Conservation (phyloP, 2,113 vertebrate genomes). For the Tinamus guttatus region DNA sequence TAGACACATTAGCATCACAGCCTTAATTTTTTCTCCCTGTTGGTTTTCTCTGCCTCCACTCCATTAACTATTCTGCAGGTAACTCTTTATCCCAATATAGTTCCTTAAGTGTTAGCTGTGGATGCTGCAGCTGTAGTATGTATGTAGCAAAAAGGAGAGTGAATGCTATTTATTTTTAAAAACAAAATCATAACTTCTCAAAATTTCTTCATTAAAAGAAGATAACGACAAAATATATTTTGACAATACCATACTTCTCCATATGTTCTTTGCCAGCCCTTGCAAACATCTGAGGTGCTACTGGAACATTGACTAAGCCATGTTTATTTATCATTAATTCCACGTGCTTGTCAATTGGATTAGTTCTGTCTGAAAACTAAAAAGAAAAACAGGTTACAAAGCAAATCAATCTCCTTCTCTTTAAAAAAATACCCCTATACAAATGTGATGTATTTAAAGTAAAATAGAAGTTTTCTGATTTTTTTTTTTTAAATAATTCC, state of each 20-base stretch:
- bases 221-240: neutral
- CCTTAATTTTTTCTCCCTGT: neutral
- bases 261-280: conserved; percentile 92
- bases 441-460: neutral
- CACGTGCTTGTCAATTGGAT: conserved; percentile 91
- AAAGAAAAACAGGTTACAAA: neutral
- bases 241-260: conserved; percentile 91
- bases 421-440: neutral
- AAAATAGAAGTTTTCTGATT: neutral
- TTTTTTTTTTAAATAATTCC: neutral
- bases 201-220: neutral
- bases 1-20: neutral
- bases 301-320: conserved; percentile 80
- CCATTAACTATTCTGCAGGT: neutral
- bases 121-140: neutral
- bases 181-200: neutral
- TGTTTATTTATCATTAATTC: conserved; percentile 87
- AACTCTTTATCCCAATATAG: neutral
- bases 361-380: conserved; percentile 76
- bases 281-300: conserved; percentile 89
- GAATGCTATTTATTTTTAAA: neutral
- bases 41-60: neutral
- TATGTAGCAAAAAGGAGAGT: neutral
- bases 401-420: neutral
- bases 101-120: rapidly evolving